phyloP scores from a whole-genome alignment of 2,113 vertebrate genomes.

The Murina feae region DNA sequence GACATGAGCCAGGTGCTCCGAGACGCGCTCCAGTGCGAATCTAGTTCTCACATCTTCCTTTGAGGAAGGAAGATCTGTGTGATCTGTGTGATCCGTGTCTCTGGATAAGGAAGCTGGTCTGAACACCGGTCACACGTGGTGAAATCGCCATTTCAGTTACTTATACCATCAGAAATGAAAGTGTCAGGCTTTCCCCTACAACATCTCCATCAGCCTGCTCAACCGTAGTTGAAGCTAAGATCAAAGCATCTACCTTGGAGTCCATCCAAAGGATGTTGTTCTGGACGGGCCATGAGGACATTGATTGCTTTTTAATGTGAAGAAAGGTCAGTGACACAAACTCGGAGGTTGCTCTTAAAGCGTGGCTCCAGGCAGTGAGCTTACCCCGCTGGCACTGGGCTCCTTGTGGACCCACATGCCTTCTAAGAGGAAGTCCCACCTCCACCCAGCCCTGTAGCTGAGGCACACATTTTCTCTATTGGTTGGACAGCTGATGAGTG shows the following conservation, averaged over 20 bases:
- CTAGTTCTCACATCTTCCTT: background rate
- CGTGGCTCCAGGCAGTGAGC: background rate
- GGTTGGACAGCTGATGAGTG: background rate
- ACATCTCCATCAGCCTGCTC: background rate
- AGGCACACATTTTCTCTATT: background rate
- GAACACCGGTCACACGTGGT: background rate
- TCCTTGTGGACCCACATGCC: background rate
- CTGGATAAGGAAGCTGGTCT: background rate
- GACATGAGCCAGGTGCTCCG: background rate
- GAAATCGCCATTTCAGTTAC: background rate
- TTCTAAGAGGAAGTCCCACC: background rate
- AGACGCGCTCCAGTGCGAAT: background rate
- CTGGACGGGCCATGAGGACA: background rate
- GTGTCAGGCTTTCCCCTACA: background rate
- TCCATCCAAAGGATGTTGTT: background rate
- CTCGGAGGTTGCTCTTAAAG: background rate
- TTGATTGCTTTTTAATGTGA: background rate
- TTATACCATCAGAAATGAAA: background rate
- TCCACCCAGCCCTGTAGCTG: background rate
- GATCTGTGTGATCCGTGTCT: background rate
- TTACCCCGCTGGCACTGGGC: background rate
- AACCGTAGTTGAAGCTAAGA: background rate
- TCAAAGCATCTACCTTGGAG: slow-evolving; percentile 40
- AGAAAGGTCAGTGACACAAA: background rate
- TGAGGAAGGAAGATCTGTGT: too few species aligned